Percentiles rank a stretch among this genome's conserved stretches.
Evolutionary conservation across 2,797 vertebrate species (phyloP).

Genomic region (Pterois miles): DNA sequence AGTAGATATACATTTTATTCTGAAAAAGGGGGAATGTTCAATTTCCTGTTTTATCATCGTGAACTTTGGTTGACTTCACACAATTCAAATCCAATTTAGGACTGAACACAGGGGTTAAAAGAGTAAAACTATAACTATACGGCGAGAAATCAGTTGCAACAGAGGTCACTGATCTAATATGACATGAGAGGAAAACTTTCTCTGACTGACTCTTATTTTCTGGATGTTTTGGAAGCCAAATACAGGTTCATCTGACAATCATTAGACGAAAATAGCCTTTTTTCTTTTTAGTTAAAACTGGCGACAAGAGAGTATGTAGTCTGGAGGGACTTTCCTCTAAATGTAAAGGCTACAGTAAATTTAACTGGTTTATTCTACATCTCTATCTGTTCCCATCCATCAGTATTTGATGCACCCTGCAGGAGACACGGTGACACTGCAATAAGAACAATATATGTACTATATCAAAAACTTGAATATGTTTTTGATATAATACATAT

Average conservation of each 20-base stretch:
- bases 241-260: neutral
- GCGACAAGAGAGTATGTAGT: neutral
- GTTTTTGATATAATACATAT: too few relatives aligned
- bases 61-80: constrained; percentile 5
- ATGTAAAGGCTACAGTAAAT: neutral
- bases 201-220: neutral
- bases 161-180: neutral
- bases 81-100: neutral
- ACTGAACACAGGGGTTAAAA: neutral
- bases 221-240: fast-evolving
- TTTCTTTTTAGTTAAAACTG: neutral
- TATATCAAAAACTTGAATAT: neutral
- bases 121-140: neutral
- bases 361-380: neutral
- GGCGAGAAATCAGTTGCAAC: neutral
- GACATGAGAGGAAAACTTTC: neutral
- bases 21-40: neutral
- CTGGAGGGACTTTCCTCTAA: neutral
- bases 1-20: constrained; percentile 12
- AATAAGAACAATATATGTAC: neutral
- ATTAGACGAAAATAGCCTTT: neutral
- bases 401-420: constrained; percentile 43
- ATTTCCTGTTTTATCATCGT: constrained; percentile 19
- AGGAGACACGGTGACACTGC: constrained; percentile 28
- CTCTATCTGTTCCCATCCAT: neutral